These are phyloP conservation scores for Nomada goodeniana DNA, from an alignment of 2,888 invertebrate species.

Conservation along the genomic window DNA sequence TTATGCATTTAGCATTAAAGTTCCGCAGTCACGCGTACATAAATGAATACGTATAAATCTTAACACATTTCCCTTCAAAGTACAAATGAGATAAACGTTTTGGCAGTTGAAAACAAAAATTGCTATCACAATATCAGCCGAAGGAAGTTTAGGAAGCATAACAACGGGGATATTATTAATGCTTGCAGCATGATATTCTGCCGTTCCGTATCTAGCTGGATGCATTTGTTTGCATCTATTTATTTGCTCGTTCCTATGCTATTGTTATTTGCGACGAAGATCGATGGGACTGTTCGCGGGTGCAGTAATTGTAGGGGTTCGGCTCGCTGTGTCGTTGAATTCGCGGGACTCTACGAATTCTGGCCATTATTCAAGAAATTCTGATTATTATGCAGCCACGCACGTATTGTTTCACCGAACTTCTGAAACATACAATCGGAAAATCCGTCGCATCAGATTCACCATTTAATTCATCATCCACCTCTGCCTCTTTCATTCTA, in stretches of 20 bases:
- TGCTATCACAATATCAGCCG: neutral
- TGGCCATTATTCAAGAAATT: constrained; percentile 21
- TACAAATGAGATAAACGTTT: neutral
- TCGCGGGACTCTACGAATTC: constrained; percentile 15
- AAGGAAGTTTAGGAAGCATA: neutral
- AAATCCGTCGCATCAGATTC: too few species aligned
- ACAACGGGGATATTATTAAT: neutral
- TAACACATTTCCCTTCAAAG: too few species aligned
- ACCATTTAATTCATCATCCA: neutral
- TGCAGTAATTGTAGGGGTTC: constrained; percentile 1
- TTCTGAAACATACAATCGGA: neutral
- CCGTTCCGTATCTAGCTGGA: constrained; percentile 1
- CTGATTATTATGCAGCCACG: constrained; percentile 20
- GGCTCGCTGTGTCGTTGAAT: constrained; percentile 6
- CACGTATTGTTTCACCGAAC: neutral
- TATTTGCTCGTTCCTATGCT: constrained; percentile 6
- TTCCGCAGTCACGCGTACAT: too few species aligned
- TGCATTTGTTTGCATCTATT: constrained; percentile 33
- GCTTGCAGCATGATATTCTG: neutral
- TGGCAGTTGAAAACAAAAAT: neutral
- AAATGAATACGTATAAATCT: too few species aligned
- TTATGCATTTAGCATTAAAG: too few species aligned
- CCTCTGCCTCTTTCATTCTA: neutral
- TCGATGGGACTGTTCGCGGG: constrained; percentile 23
- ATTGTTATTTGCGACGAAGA: constrained; percentile 35